Evolutionary conservation across 2,888 invertebrate species (phyloP), one percentile per base, ranked within the genome.

Genomic region (Sminthurides aquaticus): DNA sequence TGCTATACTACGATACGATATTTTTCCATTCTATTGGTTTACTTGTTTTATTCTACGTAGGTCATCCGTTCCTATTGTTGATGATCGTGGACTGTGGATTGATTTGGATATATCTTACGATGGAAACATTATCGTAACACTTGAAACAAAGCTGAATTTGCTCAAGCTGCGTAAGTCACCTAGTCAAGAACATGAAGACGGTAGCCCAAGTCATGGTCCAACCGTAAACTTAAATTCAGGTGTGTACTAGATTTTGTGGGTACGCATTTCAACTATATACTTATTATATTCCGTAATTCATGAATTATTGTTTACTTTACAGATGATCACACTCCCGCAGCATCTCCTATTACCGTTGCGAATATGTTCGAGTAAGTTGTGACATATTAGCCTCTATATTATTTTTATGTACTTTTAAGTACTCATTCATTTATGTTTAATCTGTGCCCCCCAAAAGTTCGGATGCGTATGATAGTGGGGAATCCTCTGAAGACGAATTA

Each of bases 61-160:
- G 58, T 83, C 85, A 61, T 80, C 82, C 20, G 79, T 83, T 68
- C 91, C 93, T 0, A 78, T 83, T 54, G 79, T 89, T 69, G 90
- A 94, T 79, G 85, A 87, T 71, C 85, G 87, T 76, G 95, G 95
- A 48, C 81, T 94, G 63, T 96, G 95, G 94, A 82, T 92, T 0
- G 91, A 94, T 79, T 81, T 93, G 18, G 88, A 91, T 76, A 79
- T 93, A 65, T 83, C 84, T 2, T 92, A 92, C 79, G 85, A 86
- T 74, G 92, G 92, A 59, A 83, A 84, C 71, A 84, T 90, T 52
- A 84, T 86, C 70, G 87, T 94, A 83, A 88, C 88, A 1, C 83
- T 96, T 43, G 89, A 90, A 77, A 94, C 94, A 1, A 92, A 93
- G 78, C 82, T 94, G 73, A 94, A 94, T 80, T 79, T 90, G 55